Base-by-base conservation (phyloP, 2,888 invertebrate genomes). In the Dermolepida albohirtum region DNA sequence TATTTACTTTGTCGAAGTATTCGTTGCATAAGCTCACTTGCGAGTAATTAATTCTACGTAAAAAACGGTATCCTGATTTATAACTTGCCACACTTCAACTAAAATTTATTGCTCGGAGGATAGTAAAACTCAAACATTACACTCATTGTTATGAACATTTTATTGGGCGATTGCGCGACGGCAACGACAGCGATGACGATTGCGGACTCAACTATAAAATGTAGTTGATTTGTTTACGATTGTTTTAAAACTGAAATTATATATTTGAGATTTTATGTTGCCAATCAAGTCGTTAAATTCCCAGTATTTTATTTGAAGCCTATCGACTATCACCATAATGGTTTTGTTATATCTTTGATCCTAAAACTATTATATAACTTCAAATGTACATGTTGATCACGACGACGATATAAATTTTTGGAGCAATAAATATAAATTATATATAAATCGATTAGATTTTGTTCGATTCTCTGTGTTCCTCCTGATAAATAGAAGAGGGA, bases 51-150 rank as follows among this genome's bases (percentile, higher is more conserved):
- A 62, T 62, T 62, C 59, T 29, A 47, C 59, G 59, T 62, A 62
- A 62, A 59, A 57, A 62, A 47, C 47, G 34, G 59, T 62, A 44
- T 49, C 59, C 47, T 62, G 47, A 62, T 62, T 62, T 62, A 62
- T 62, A 62, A 47, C 59, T 62, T 34, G 47, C 29, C 47, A 62
- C 59, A 62, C 47, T 39, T 47, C 47, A 29, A 62, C 34, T 44
- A 34, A 62, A 62, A 62, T 62, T 62, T 62, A 62, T 62, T 17
- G 39, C 16, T 14, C 16, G 29, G 44, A 44, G 14, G 59, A 62
- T 62, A 62, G 59, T 62, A 62, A 62, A 62, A 49, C 59, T 59
- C 22, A 12, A 39, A 16, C 47, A 16, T 62, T 47, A 62, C 47
- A 47, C 29, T 34, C 17, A 49, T 62, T 62, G 59, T 62, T 62